Conservation (phyloP, 2,888 invertebrate genomes). For the Melipona bicolor region DNA sequence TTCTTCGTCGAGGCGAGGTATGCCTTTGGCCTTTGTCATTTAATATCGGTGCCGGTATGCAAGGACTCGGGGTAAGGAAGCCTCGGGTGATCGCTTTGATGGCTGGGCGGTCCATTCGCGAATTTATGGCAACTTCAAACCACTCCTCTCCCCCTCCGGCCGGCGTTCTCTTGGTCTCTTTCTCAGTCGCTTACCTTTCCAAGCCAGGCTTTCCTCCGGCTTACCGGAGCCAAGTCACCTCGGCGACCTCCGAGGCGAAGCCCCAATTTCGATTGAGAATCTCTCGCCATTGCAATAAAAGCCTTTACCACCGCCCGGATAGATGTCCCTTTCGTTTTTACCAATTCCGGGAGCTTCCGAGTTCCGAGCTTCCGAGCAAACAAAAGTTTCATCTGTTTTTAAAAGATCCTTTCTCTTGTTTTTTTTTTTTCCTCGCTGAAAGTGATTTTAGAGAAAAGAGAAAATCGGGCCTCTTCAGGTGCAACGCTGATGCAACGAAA, state of each 20-base stretch:
- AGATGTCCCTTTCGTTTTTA: background rate
- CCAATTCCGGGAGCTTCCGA: too few relatives aligned
- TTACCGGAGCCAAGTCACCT: conserved; percentile 29
- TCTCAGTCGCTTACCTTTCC: conserved; percentile 39
- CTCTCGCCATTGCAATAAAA: conserved; percentile 40
- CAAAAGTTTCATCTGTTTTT: background rate
- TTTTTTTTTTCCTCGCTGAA: background rate
- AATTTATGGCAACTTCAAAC: conserved; percentile 75
- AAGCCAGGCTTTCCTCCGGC: conserved; percentile 16
- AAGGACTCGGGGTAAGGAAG: conserved; percentile 80
- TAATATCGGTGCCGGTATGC: conserved; percentile 83
- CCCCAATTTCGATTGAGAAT: conserved; percentile 54
- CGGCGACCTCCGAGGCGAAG: conserved; percentile 36
- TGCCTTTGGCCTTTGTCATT: conserved; percentile 84
- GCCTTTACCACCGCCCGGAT: background rate
- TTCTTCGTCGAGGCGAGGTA: conserved; percentile 78
- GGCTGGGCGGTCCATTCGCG: conserved; percentile 79
- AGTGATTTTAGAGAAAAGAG: too few relatives aligned
- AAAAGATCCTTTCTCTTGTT: background rate
- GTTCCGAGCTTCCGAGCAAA: background rate
- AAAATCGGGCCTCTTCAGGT: too few relatives aligned
- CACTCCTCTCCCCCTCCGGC: conserved; percentile 41
- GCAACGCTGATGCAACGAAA: too few relatives aligned
- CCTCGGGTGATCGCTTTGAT: conserved; percentile 84
- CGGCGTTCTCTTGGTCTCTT: conserved; percentile 35